Conservation (phyloP, 2,113 vertebrate genomes). For the Sitta europaea region DNA sequence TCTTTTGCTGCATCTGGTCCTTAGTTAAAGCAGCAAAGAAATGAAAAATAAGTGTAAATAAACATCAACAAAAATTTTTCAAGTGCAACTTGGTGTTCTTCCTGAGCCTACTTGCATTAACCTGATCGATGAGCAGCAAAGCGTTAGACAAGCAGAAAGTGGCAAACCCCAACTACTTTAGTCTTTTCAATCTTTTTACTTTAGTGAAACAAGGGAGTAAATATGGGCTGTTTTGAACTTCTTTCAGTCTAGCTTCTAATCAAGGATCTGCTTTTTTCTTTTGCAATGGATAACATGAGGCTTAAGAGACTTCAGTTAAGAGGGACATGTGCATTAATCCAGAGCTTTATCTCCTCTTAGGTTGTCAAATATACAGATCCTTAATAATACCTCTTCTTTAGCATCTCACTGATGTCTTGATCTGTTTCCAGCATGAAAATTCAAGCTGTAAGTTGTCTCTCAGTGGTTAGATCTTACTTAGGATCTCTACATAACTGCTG, state of each 20-base stretch:
- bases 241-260: neutral
- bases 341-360: neutral
- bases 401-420: neutral
- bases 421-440: neutral
- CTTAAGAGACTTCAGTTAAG: neutral
- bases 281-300: neutral
- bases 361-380: neutral
- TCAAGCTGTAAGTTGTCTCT: neutral
- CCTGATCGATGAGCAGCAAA: neutral
- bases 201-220: neutral
- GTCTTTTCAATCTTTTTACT: neutral
- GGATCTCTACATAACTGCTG: neutral
- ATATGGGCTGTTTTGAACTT: neutral
- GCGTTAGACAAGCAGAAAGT: neutral
- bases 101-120: neutral
- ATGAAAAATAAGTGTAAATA: neutral
- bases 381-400: neutral
- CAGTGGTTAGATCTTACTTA: neutral
- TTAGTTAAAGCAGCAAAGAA: neutral
- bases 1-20: neutral
- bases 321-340: neutral
- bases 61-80: neutral
- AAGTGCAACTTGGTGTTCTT: neutral
- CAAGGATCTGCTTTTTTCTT: neutral
- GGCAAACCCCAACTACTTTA: neutral